Percentiles rank a stretch among this genome's conserved stretches.
Evolutionary conservation across 2,113 vertebrate genomes (phyloP).

Genomic region (Pelusios castaneus): DNA sequence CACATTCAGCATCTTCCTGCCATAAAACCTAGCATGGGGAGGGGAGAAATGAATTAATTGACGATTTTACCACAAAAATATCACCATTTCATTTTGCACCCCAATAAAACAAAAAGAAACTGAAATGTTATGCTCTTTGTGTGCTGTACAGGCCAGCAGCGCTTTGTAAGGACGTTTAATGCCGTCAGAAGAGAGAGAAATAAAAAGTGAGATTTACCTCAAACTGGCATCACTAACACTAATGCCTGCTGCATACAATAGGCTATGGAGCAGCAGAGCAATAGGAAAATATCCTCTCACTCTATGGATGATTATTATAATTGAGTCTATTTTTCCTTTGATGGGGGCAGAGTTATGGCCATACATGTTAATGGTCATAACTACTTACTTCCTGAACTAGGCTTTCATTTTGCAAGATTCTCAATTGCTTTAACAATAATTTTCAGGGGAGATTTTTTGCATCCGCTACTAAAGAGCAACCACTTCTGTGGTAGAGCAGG

Average conservation of each 20-base stretch:
- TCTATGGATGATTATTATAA: not conserved
- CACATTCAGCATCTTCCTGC: slow-evolving; percentile 72
- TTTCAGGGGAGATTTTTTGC: not conserved
- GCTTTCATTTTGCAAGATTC: not conserved
- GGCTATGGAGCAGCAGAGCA: not conserved
- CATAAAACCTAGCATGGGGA: slow-evolving; percentile 68
- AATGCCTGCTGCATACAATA: not conserved
- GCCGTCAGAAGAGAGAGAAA: not conserved
- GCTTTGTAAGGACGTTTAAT: not conserved
- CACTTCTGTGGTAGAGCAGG: not conserved
- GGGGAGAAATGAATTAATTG: not conserved
- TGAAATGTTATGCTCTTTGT: not conserved
- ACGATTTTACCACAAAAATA: not conserved
- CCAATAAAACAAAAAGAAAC: not conserved
- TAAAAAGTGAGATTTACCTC: not conserved
- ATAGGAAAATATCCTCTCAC: not conserved
- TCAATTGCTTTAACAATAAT: not conserved
- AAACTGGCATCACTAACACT: not conserved
- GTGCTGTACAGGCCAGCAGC: not conserved
- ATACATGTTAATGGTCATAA: not conserved
- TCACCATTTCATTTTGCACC: not conserved
- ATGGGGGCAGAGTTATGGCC: too few relatives aligned
- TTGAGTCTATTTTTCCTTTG: not conserved
- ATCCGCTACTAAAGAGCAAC: not conserved
- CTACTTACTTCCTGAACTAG: not conserved